These are phyloP conservation scores for Taeniopygia guttata DNA, from an alignment of 2,797 vertebrate species.

Conservation along the genomic window DNA sequence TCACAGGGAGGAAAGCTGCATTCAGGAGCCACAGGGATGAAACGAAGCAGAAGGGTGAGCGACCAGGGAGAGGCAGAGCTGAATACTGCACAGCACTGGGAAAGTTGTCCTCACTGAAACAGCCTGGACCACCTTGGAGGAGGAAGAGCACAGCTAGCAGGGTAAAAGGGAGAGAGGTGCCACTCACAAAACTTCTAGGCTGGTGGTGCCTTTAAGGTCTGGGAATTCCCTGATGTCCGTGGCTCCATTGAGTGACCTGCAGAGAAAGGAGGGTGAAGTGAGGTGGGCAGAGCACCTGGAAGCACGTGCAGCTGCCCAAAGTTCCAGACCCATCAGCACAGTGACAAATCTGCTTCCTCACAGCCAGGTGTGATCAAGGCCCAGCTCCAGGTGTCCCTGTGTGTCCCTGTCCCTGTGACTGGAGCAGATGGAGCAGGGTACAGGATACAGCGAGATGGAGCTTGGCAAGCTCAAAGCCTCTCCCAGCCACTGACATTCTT, in stretches of 20 bases:
- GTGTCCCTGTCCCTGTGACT: not conserved
- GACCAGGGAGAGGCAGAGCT: constrained; percentile 42
- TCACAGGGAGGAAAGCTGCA: constrained; percentile 40
- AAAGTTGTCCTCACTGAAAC: constrained; percentile 18
- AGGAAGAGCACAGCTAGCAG: constrained; percentile 27
- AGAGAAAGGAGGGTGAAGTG: not conserved
- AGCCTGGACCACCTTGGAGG: not conserved
- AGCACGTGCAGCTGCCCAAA: not conserved
- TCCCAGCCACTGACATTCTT: constrained; percentile 27
- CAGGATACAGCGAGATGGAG: not conserved
- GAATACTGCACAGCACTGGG: constrained; percentile 4
- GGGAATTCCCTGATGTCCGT: constrained; percentile 89
- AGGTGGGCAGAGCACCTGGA: not conserved
- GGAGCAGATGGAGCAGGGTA: not conserved
- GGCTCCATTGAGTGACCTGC: constrained; percentile 91
- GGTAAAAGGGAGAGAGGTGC: not conserved
- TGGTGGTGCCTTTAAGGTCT: constrained; percentile 92
- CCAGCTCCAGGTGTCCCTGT: not conserved
- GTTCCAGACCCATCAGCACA: not conserved
- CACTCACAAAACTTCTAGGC: constrained; percentile 93
- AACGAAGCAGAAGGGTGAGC: constrained; percentile 36
- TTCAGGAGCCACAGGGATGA: constrained; percentile 48
- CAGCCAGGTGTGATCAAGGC: not conserved
- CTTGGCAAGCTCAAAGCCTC: not conserved
- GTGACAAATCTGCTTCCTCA: not conserved